Evolutionary conservation across 1,140 invertebrate genomes (phyloP).

Genomic region (Drosophila suzukii): DNA sequence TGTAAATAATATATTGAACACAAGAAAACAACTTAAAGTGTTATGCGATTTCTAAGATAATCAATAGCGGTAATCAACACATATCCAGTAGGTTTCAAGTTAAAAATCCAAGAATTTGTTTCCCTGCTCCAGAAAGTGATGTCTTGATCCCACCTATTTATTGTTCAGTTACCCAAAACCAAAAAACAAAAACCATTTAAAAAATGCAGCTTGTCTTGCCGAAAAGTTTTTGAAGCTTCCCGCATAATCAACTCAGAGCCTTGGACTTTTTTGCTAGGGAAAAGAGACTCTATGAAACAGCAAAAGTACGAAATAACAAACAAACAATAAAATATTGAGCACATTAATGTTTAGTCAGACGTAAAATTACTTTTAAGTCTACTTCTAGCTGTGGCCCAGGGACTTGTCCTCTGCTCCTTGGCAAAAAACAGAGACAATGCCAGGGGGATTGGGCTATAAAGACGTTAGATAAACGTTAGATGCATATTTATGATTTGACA

Average conservation of each 20-base stretch:
- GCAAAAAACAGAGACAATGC: slow-evolving; percentile 43
- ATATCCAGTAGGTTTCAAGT: neutral
- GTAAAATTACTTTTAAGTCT: slow-evolving; percentile 85
- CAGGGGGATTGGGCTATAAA: slow-evolving; percentile 56
- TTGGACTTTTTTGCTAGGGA: slow-evolving; percentile 27
- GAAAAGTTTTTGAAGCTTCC: slow-evolving; percentile 51
- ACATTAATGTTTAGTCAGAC: slow-evolving; percentile 85
- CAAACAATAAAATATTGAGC: slow-evolving; percentile 85
- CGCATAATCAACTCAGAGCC: slow-evolving; percentile 67
- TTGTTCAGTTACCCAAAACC: slow-evolving; percentile 8
- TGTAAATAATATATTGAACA: too few species aligned
- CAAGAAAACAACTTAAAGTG: neutral
- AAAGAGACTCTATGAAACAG: slow-evolving; percentile 51
- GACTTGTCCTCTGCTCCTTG: slow-evolving; percentile 1
- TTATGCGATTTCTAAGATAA: neutral
- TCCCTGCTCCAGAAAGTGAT: neutral
- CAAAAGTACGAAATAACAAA: slow-evolving; percentile 70
- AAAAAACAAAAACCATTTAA: slow-evolving; percentile 33
- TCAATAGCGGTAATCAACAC: neutral
- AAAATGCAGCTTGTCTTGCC: slow-evolving; percentile 39
- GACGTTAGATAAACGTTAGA: slow-evolving; percentile 80
- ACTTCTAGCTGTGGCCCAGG: slow-evolving; percentile 46
- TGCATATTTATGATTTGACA: slow-evolving; percentile 82
- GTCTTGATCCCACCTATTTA: slow-evolving; percentile 38
- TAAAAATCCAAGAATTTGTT: neutral